Conservation (phyloP, 2,797 vertebrate genomes). For the Tinamus major region DNA sequence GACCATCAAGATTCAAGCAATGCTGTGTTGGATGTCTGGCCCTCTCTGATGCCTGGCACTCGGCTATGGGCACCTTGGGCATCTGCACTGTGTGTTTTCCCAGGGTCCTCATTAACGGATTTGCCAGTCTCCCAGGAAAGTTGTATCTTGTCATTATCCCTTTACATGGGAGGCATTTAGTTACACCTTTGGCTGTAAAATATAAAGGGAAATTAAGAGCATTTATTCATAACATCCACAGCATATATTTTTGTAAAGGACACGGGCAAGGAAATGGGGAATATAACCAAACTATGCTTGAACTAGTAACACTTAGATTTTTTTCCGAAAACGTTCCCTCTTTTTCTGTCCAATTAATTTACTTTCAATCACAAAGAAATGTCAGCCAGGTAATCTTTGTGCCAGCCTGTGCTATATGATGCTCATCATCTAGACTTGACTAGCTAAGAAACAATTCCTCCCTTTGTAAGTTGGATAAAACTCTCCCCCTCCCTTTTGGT, state of each 20-base stretch:
- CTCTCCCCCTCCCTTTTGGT: not conserved
- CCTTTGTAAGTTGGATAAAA: not conserved
- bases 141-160: not conserved
- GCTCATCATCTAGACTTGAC: slow-evolving; percentile 32
- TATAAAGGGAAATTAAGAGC: not conserved
- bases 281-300: not conserved
- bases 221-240: not conserved
- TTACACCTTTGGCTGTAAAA: not conserved
- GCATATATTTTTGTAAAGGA: not conserved
- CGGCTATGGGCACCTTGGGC: not conserved
- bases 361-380: not conserved
- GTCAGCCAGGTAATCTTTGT: not conserved
- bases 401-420: slow-evolving; percentile 41
- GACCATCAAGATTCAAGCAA: not conserved
- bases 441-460: slow-evolving; percentile 50
- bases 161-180: not conserved
- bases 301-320: not conserved
- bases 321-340: not conserved
- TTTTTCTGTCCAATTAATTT: not conserved
- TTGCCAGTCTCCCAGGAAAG: not conserved
- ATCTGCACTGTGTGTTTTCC: not conserved
- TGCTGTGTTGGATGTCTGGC: not conserved
- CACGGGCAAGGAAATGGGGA: not conserved
- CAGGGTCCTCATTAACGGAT: not conserved
- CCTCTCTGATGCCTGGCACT: not conserved